A percentile compares a stretch with the other conserved stretches of the same genome.
Evolutionary conservation across 1,140 invertebrate genomes (phyloP).

Genomic region (Drosophila obscura): DNA sequence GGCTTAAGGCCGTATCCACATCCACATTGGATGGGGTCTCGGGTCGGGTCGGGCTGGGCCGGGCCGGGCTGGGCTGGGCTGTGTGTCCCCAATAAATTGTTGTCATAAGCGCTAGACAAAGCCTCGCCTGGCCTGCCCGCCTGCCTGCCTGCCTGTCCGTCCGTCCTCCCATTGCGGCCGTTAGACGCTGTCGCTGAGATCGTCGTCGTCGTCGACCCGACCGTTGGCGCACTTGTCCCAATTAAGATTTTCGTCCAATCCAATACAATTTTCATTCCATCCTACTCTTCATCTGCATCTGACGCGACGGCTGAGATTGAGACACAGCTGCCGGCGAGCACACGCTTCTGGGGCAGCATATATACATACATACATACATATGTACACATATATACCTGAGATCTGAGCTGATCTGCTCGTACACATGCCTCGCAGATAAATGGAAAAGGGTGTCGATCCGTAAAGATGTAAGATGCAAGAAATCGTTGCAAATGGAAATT

Average conservation of each 20-base stretch:
- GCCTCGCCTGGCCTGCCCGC: constrained; percentile 31
- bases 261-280: constrained; percentile 60
- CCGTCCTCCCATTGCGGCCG: constrained; percentile 3
- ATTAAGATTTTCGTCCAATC: constrained; percentile 77
- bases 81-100: constrained; percentile 68
- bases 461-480: no score
- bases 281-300: not conserved
- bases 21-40: constrained; percentile 21
- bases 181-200: constrained; percentile 19
- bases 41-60: constrained; percentile 18
- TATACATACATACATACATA: no score
- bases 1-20: constrained; percentile 45
- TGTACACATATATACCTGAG: no score
- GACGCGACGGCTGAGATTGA: constrained; percentile 43
- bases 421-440: no score
- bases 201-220: not conserved
- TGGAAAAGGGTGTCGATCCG: no score
- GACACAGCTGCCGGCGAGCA: constrained; percentile 1
- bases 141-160: constrained; percentile 18
- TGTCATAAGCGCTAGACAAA: constrained; percentile 33
- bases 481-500: no score
- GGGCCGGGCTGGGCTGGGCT: constrained; percentile 29
- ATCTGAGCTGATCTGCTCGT: no score
- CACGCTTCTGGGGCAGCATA: no score
- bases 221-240: constrained; percentile 69